These are phyloP conservation scores for Neostethus bicornis DNA, from an alignment of 2,797 vertebrate species.

Conservation along the genomic window DNA sequence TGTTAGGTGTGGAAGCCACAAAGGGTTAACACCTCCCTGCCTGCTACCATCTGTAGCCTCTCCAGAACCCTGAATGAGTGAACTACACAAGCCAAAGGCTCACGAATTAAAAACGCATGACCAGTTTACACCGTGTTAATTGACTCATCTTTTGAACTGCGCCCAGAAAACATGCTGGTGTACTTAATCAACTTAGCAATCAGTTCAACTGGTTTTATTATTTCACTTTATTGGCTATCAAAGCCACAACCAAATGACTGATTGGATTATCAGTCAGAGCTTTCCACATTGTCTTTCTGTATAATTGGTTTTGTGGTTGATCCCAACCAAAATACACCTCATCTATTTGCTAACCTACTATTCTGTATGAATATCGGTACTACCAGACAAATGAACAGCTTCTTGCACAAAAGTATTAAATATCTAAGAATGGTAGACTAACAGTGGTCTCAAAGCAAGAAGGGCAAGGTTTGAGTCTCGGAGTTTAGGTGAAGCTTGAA, in stretches of 20 bases:
- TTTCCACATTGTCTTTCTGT: conserved; percentile 2
- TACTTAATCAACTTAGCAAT: conserved; percentile 46
- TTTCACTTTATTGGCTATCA: conserved; percentile 11
- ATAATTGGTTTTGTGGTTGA: conserved; percentile 10
- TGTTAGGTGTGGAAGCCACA: conserved; percentile 57
- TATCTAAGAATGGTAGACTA: background rate
- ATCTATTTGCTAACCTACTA: background rate
- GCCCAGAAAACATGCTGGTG: conserved; percentile 41
- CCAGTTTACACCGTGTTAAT: conserved; percentile 48
- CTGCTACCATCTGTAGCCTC: conserved; percentile 64
- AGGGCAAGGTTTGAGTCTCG: too few species aligned
- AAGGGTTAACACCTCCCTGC: conserved; percentile 67
- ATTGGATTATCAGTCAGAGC: background rate
- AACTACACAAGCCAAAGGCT: conserved; percentile 33
- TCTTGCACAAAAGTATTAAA: background rate
- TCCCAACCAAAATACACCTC: conserved; percentile 12
- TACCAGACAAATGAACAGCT: conserved; percentile 2
- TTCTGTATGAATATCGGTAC: background rate
- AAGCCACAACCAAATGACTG: conserved; percentile 1
- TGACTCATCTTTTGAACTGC: conserved; percentile 53
- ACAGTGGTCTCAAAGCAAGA: too few species aligned
- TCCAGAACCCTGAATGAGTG: conserved; percentile 30
- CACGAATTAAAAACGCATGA: conserved; percentile 50
- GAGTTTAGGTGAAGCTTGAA: too few species aligned
- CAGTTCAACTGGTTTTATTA: conserved; percentile 27